A percentile compares a stretch with the other conserved stretches of the same genome.
Evolutionary conservation across 2,113 vertebrate genomes (phyloP).

Genomic region (Athene noctua): DNA sequence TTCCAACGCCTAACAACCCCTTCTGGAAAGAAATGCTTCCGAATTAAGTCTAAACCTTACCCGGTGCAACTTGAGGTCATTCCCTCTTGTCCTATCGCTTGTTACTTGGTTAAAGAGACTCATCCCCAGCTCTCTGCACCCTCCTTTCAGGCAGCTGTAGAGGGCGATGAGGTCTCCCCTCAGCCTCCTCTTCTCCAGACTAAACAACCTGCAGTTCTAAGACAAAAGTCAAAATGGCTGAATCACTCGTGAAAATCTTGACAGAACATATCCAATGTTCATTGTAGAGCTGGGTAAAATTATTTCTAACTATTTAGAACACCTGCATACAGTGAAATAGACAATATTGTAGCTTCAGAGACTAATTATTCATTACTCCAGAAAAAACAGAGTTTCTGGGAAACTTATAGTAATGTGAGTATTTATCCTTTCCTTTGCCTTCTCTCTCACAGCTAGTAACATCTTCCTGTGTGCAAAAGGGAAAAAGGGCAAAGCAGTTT

Average conservation of each 20-base stretch:
- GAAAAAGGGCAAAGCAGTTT: neutral
- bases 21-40: too few species aligned
- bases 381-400: neutral
- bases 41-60: too few species aligned
- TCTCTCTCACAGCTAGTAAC: neutral
- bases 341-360: neutral
- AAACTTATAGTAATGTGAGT: neutral
- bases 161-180: too few species aligned
- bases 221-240: neutral
- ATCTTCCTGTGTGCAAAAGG: neutral
- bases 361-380: neutral
- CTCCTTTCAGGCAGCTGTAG: too few species aligned
- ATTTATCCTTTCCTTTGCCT: neutral
- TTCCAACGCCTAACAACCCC: too few species aligned
- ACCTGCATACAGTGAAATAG: neutral
- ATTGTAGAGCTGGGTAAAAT: neutral
- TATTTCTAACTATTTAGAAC: neutral
- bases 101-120: too few species aligned
- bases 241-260: neutral
- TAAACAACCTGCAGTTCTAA: neutral
- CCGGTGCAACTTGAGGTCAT: too few species aligned
- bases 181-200: too few species aligned
- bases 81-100: too few species aligned
- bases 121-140: too few species aligned
- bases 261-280: neutral